phyloP scores from a whole-genome alignment of 2,113 vertebrate genomes.

The Tragelaphus imberbis region DNA sequence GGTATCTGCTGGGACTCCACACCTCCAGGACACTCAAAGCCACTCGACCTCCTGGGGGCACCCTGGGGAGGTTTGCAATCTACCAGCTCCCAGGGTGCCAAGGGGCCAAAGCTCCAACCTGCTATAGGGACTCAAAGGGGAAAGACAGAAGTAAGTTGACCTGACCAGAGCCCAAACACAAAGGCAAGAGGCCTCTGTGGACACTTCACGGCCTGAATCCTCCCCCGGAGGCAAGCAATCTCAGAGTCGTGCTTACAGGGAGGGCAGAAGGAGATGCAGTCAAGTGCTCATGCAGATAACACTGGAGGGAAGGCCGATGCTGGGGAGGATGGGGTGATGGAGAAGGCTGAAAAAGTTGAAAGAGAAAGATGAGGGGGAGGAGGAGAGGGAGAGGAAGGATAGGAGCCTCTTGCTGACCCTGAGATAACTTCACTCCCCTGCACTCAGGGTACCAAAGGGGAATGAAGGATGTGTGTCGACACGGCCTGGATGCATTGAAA shows the following conservation, averaged over 20 bases:
- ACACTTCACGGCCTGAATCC: not conserved
- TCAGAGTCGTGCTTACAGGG: not conserved
- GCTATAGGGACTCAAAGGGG: too few relatives aligned
- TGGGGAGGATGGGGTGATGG: not conserved
- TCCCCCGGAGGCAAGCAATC: not conserved
- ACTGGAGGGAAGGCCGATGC: not conserved
- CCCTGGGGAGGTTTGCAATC: not conserved
- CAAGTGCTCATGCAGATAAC: too few relatives aligned
- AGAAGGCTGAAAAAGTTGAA: not conserved
- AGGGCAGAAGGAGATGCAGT: not conserved
- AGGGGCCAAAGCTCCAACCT: not conserved
- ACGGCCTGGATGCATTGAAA: accelerated
- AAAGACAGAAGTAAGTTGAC: not conserved
- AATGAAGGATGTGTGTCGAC: not conserved
- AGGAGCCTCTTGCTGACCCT: not conserved
- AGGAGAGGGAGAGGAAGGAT: not conserved
- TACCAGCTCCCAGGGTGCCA: not conserved
- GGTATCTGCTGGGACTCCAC: not conserved
- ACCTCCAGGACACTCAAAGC: not conserved
- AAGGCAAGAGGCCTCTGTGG: not conserved
- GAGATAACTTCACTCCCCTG: not conserved
- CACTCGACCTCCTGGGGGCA: not conserved
- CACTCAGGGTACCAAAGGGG: too few relatives aligned
- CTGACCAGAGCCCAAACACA: not conserved
- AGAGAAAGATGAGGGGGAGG: not conserved